Conservation (phyloP, 2,113 vertebrate species). For the Recurvirostra avosetta region DNA sequence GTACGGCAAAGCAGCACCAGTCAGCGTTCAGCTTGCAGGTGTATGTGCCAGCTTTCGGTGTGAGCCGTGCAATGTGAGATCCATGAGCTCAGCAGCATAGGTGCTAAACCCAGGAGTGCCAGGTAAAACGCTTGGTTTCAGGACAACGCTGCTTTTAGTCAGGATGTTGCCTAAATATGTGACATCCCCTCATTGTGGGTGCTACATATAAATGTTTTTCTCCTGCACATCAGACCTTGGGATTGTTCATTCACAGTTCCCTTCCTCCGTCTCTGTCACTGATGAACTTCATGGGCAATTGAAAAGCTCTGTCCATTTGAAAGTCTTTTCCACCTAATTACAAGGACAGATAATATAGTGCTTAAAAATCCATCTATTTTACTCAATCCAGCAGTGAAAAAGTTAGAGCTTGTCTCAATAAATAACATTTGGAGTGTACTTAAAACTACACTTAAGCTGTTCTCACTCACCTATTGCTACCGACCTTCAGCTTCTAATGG, state of each 20-base stretch:
- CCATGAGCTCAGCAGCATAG: neutral
- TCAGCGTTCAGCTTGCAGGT: neutral
- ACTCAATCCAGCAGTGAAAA: neutral
- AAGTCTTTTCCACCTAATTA: neutral
- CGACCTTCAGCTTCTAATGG: neutral
- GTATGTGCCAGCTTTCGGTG: accelerated
- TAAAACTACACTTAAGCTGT: neutral
- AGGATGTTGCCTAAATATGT: neutral
- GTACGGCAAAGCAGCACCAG: neutral
- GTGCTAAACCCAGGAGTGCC: neutral
- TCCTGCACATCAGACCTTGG: neutral
- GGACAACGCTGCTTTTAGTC: neutral
- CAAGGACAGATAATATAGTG: neutral
- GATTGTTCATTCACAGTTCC: neutral
- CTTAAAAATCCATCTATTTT: neutral
- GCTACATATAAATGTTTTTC: neutral
- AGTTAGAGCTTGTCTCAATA: neutral
- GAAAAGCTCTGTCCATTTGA: neutral
- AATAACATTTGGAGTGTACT: neutral
- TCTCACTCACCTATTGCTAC: neutral
- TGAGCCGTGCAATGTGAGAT: accelerated
- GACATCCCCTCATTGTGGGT: neutral
- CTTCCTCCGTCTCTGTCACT: neutral
- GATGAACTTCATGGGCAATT: neutral
- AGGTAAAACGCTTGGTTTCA: neutral